Evolutionary conservation across 2,888 invertebrate species (phyloP).

Genomic region (Tinea semifulvella): DNA sequence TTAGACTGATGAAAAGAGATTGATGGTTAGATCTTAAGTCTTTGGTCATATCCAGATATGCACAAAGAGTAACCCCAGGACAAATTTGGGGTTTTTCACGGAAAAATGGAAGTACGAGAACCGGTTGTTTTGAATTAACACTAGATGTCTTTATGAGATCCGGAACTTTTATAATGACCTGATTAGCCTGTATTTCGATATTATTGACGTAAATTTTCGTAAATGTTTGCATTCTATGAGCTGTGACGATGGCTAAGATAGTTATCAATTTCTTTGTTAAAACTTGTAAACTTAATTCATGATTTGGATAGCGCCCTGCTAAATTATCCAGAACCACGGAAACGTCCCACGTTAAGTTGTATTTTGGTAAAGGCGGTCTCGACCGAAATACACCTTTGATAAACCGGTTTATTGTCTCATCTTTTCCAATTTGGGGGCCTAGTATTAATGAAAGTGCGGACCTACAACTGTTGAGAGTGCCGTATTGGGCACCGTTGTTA

Average conservation of each 20-base stretch:
- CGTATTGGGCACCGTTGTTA: constrained; percentile 16
- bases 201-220: constrained; percentile 20
- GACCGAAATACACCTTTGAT: constrained; percentile 17
- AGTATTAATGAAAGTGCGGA: constrained; percentile 18
- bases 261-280: constrained; percentile 22
- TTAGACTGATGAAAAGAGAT: too few relatives aligned
- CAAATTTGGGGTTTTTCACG: constrained; percentile 19
- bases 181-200: constrained; percentile 12
- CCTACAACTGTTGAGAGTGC: constrained; percentile 16
- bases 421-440: constrained; percentile 9
- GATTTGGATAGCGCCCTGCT: constrained; percentile 10
- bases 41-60: constrained; percentile 18
- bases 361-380: constrained; percentile 20
- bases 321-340: constrained; percentile 18
- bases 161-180: constrained; percentile 13
- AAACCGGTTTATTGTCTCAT: constrained; percentile 16
- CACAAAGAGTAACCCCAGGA: constrained; percentile 16
- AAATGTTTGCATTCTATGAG: constrained; percentile 21
- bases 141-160: constrained; percentile 16
- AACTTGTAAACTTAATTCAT: constrained; percentile 15
- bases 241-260: constrained; percentile 20
- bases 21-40: background rate
- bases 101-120: constrained; percentile 18
- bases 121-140: constrained; percentile 16
- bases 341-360: constrained; percentile 27